A percentile compares a stretch with the other conserved stretches of the same genome.
Conservation (phyloP, 2,888 invertebrate species). For the Cremastobaeus sp. region DNA sequence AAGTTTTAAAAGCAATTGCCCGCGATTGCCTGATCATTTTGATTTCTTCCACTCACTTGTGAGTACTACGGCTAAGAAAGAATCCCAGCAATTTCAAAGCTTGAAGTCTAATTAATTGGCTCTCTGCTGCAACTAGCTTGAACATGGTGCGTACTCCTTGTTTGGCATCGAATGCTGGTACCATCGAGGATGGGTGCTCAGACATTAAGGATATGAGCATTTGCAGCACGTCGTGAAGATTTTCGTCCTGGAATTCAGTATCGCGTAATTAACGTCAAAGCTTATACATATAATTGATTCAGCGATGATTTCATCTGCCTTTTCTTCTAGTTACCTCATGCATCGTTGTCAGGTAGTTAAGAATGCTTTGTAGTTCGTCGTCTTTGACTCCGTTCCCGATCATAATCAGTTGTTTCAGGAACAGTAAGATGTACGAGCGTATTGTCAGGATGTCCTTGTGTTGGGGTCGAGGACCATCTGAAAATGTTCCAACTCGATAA, state of each 20-base stretch:
- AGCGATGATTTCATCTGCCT: too few species aligned
- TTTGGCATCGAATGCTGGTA: conserved; percentile 98
- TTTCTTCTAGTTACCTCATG: conserved; percentile 96
- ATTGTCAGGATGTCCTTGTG: conserved; percentile 96
- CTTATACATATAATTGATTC: too few species aligned
- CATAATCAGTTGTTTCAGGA: conserved; percentile 97
- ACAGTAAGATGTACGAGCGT: conserved; percentile 95
- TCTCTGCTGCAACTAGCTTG: conserved; percentile 96
- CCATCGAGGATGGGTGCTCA: conserved; percentile 99
- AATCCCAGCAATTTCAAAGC: conserved; percentile 97
- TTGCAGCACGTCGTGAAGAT: conserved; percentile 97
- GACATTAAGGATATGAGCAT: conserved; percentile 98
- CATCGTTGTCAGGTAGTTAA: conserved; percentile 98
- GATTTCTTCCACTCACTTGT: conserved; percentile 97
- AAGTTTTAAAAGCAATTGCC: too few species aligned
- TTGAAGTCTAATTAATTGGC: conserved; percentile 96
- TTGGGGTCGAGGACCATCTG: conserved; percentile 95
- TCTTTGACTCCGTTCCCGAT: conserved; percentile 98
- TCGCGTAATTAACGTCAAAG: too few species aligned
- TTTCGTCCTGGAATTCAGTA: conserved; percentile 89
- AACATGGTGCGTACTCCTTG: conserved; percentile 97
- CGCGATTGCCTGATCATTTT: too few species aligned
- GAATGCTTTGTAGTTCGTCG: conserved; percentile 98
- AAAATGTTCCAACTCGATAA: too few species aligned
- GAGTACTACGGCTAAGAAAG: conserved; percentile 98